phyloP scores from a whole-genome alignment of 2,888 invertebrate genomes.

The Macrosoma leucophasiata region DNA sequence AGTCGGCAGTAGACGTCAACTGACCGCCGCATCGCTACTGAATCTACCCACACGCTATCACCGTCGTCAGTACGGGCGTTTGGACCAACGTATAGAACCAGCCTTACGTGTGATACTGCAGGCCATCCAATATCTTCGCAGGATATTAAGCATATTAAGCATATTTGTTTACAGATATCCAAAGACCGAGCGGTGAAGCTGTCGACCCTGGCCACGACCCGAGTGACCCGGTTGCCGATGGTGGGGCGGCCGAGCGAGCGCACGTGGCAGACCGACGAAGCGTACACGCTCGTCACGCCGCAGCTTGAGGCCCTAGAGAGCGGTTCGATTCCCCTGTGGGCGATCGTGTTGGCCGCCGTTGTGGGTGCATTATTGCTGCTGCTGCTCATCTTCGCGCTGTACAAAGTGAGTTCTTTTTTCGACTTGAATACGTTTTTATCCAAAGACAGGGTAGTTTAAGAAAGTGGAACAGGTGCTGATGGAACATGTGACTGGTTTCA shows the following conservation, averaged over 20 bases:
- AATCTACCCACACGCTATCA: too few relatives aligned
- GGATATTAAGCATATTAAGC: not conserved
- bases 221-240: slow-evolving; percentile 83
- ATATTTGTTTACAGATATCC: slow-evolving; percentile 45
- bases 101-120: not conserved
- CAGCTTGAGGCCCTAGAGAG: slow-evolving; percentile 79
- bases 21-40: too few relatives aligned
- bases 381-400: slow-evolving; percentile 84
- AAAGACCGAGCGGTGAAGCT: slow-evolving; percentile 76
- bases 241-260: slow-evolving; percentile 80
- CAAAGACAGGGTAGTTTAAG: too few relatives aligned
- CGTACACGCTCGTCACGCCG: slow-evolving; percentile 82
- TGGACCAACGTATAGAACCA: too few relatives aligned
- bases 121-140: not conserved
- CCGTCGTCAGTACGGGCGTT: too few relatives aligned
- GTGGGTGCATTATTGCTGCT: slow-evolving; percentile 87
- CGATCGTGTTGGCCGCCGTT: slow-evolving; percentile 88
- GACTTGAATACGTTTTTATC: slow-evolving; percentile 1
- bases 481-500: too few relatives aligned
- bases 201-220: slow-evolving; percentile 84
- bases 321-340: slow-evolving; percentile 88
- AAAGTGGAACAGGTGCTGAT: too few relatives aligned
- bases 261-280: slow-evolving; percentile 79
- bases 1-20: too few relatives aligned
- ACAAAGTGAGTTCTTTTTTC: slow-evolving; percentile 79